Base-by-base conservation (phyloP, 2,888 invertebrate species). In the Eupithecia subfuscata region DNA sequence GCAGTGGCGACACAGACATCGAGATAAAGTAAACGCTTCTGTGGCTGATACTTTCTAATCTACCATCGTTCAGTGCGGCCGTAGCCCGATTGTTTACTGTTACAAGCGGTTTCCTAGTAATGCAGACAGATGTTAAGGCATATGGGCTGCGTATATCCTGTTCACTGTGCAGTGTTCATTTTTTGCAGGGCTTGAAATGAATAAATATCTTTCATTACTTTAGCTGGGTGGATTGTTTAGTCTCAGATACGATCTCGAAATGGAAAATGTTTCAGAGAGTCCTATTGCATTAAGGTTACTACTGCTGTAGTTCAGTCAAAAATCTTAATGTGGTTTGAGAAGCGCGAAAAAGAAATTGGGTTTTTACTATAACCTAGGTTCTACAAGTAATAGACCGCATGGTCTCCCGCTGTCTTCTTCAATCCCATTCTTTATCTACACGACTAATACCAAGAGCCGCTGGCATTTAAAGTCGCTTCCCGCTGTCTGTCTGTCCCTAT, bases 121-220 rank as follows among this genome's bases (percentile, higher is more conserved):
- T 43, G 64, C 34, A 43, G 64, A 73, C 76, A 76, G 73, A 76
- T 76, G 76, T 40, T 71, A 69, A 18, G 56, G 74, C 77, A 74
- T 72, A 72, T 70, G 74, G 77, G 18, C 37, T 43, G 48, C 40
- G 71, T 65, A 65, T 70, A 74, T 71, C 74, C 69, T 69, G 72
- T 72, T 34, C 52, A 52, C 65, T 69, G 70, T 72, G 18, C 52
- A 48, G 14, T 60, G 63, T 77, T 76, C 56, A 56, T 30, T 25
- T 30, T 30, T 63, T 63, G 63, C 30, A 63, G 30, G 63, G 16
- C 16, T 30, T 30, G 16, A 5, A 16, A 63, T 30, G 14, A 63
- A 9, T 56, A 11, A 56, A 22, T 9, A 18, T 56, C 56, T 56
- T 56, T 56, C 22, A 22, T 56, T 22, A 56, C 56, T 56, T 56